These are phyloP conservation scores for Lasiommata megera DNA, from an alignment of 2,888 invertebrate genomes.

Conservation along the genomic window DNA sequence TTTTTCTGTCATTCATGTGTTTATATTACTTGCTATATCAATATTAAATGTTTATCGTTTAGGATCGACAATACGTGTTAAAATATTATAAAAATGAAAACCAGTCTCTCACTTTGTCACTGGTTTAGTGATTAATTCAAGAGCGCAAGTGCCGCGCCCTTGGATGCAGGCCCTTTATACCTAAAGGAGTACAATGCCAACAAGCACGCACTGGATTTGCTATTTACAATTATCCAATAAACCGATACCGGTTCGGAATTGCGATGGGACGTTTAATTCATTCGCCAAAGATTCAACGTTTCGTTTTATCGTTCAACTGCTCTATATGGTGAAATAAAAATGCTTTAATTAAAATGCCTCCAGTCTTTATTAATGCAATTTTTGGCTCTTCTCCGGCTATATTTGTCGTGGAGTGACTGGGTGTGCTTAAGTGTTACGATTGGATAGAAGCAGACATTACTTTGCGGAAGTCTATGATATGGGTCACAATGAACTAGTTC, in stretches of 20 bases:
- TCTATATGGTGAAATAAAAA: conserved; percentile 10
- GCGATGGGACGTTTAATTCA: conserved; percentile 22
- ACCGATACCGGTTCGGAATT: conserved; percentile 19
- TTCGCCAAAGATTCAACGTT: conserved; percentile 11
- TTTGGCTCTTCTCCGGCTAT: not conserved
- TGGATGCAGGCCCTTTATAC: conserved; percentile 28
- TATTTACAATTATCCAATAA: conserved; percentile 30
- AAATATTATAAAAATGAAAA: not conserved
- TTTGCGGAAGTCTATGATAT: no score
- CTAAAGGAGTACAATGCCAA: conserved; percentile 35
- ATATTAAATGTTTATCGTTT: no score
- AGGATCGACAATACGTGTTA: not conserved
- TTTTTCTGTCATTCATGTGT: no score
- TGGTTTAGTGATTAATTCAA: conserved; percentile 3
- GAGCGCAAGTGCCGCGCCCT: conserved; percentile 12
- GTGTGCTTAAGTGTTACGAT: no score
- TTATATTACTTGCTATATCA: no score
- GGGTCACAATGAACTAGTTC: no score
- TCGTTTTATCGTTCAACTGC: conserved; percentile 11
- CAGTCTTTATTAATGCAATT: not conserved
- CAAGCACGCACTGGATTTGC: conserved; percentile 29
- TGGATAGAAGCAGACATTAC: not conserved
- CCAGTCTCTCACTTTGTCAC: not conserved
- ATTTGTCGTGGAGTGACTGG: not conserved
- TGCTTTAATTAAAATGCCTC: not conserved